Percentiles rank a stretch among this genome's conserved stretches.
These are phyloP conservation scores for Bruchidius siliquastri DNA, from an alignment of 2,888 invertebrate genomes.

Conservation along the genomic window DNA sequence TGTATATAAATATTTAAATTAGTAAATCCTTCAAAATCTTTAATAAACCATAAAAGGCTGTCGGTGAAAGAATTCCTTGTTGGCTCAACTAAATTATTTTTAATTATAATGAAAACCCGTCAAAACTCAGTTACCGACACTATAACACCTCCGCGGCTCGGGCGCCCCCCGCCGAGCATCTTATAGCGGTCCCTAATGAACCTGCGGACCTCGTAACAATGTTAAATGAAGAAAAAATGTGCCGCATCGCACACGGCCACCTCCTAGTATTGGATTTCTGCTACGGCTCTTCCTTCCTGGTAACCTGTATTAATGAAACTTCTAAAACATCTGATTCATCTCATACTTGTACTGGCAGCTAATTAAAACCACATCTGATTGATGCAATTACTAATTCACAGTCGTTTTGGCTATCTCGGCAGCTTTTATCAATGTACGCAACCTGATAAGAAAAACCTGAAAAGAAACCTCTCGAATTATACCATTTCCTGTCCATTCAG, in stretches of 20 bases:
- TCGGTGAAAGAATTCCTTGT: conserved; percentile 15
- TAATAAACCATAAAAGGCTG: conserved; percentile 1
- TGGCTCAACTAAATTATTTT: conserved; percentile 27
- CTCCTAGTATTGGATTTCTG: neutral
- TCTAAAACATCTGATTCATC: too few relatives aligned
- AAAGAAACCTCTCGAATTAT: too few relatives aligned
- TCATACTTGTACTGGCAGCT: too few relatives aligned
- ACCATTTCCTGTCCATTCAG: too few relatives aligned
- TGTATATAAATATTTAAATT: conserved; percentile 12
- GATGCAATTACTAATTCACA: too few relatives aligned
- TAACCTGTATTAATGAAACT: too few relatives aligned
- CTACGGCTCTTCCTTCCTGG: conserved; percentile 7
- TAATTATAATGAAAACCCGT: conserved; percentile 27
- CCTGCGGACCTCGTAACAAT: conserved; percentile 36
- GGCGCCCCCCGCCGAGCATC: conserved; percentile 26
- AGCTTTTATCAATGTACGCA: too few relatives aligned
- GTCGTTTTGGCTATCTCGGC: too few relatives aligned
- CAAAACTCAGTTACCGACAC: conserved; percentile 26
- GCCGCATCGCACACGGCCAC: conserved; percentile 8
- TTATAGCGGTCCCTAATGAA: conserved; percentile 39
- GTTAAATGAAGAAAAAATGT: conserved; percentile 37
- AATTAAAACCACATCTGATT: too few relatives aligned
- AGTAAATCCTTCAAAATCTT: conserved; percentile 1
- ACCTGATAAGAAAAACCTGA: too few relatives aligned
- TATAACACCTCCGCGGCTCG: conserved; percentile 27